Conservation (phyloP, 1,140 invertebrate genomes). For the Diploscapter pachys region DNA sequence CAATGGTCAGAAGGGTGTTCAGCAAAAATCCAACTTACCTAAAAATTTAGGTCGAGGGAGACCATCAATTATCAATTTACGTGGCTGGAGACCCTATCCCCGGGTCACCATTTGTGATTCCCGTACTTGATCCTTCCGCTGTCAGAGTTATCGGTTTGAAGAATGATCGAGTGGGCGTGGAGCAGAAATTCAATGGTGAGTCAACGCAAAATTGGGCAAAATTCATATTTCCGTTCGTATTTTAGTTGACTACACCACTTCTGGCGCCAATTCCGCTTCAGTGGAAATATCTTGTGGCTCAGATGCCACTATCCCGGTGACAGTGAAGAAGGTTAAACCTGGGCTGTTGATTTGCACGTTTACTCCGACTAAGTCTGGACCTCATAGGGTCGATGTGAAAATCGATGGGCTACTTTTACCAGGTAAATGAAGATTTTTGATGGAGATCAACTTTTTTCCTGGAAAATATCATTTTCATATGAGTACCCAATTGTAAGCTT, state of each 20-base stretch:
- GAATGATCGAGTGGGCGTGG: slow-evolving; percentile 51
- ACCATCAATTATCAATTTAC: slow-evolving; percentile 76
- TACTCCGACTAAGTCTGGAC: slow-evolving; percentile 45
- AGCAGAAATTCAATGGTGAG: slow-evolving; percentile 54
- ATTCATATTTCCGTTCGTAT: background rate
- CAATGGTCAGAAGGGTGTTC: slow-evolving; percentile 25
- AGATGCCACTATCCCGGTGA: slow-evolving; percentile 37
- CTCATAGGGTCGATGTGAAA: slow-evolving; percentile 51
- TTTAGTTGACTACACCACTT: slow-evolving; percentile 55
- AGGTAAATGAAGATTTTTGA: slow-evolving; percentile 30
- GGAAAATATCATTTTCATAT: no score
- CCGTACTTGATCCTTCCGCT: slow-evolving; percentile 72
- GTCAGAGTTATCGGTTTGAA: slow-evolving; percentile 55
- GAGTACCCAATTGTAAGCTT: no score
- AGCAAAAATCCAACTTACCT: no score
- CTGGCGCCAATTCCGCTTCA: slow-evolving; percentile 40
- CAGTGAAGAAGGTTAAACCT: slow-evolving; percentile 46
- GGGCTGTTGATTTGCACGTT: slow-evolving; percentile 52
- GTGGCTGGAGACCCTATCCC: slow-evolving; percentile 78
- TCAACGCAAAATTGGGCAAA: background rate
- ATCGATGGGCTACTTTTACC: slow-evolving; percentile 59
- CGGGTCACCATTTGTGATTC: slow-evolving; percentile 84
- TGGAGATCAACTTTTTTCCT: no score
- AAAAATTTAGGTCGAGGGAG: slow-evolving; percentile 61
- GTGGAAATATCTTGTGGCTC: slow-evolving; percentile 30